A percentile compares a stretch with the other conserved stretches of the same genome.
phyloP scores from a whole-genome alignment of 2,113 vertebrate species.

The Irena cyanogastra region DNA sequence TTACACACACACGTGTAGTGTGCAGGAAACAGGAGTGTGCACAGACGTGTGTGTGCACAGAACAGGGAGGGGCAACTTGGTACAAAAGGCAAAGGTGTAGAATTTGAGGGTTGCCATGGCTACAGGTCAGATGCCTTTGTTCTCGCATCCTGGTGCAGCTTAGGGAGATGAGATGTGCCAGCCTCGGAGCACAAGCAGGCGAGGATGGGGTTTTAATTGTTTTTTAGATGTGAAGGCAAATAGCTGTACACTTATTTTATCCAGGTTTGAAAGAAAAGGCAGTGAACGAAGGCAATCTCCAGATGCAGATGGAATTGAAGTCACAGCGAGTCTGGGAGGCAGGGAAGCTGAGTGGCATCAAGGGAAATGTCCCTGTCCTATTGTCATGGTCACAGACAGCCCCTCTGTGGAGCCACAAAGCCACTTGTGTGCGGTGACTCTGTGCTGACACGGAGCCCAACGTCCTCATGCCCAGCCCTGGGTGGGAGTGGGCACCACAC shows the following conservation, averaged over 20 bases:
- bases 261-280: conserved; percentile 14
- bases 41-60: not conserved
- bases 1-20: not conserved
- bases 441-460: rapidly evolving
- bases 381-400: conserved; percentile 15
- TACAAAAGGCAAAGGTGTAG: conserved; percentile 63
- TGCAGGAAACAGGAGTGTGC: not conserved
- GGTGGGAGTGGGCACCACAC: not conserved
- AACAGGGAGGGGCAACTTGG: conserved; percentile 4
- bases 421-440: not conserved
- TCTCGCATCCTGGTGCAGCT: conserved; percentile 32
- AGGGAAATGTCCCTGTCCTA: not conserved
- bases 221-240: not conserved
- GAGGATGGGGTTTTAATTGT: not conserved
- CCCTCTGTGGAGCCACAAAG: not conserved
- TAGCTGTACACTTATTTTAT: not conserved
- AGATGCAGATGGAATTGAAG: not conserved
- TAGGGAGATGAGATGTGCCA: conserved; percentile 44
- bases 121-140: conserved; percentile 69
- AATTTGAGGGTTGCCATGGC: conserved; percentile 66
- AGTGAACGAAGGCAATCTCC: not conserved
- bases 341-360: not conserved
- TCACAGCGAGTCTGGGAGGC: not conserved
- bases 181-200: not conserved
- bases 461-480: not conserved